Conservation (phyloP, 2,888 invertebrate species). For the Tetragonisca angustula region DNA sequence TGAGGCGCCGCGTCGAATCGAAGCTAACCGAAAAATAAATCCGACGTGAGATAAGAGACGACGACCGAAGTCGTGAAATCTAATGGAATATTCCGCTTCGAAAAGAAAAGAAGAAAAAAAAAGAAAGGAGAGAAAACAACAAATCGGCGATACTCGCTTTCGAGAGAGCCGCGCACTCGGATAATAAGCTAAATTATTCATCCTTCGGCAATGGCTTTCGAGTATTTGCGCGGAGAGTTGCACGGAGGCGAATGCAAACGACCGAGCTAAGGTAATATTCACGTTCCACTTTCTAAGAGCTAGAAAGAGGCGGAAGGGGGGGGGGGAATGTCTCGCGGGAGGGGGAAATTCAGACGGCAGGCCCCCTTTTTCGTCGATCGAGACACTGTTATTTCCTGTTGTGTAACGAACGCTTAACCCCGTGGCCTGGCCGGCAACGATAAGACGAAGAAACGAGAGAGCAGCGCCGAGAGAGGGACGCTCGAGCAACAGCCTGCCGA, state of each 20-base stretch:
- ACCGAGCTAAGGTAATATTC: conserved; percentile 9
- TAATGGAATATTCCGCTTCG: not conserved
- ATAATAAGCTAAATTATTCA: conserved; percentile 30
- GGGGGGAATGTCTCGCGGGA: not conserved
- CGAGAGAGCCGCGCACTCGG: not conserved
- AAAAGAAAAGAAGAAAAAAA: too few species aligned
- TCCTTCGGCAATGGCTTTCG: conserved; percentile 1
- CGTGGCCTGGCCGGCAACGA: not conserved
- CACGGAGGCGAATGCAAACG: not conserved
- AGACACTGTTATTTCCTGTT: conserved; percentile 19
- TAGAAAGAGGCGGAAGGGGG: not conserved
- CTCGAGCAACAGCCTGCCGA: conserved; percentile 12
- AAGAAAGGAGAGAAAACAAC: too few species aligned
- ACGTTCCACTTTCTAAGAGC: not conserved
- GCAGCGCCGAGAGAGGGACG: not conserved
- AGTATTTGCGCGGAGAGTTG: conserved; percentile 9
- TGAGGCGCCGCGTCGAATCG: too few species aligned
- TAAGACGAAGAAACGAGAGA: not conserved
- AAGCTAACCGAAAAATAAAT: too few species aligned
- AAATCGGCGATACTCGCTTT: not conserved
- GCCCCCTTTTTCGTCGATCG: conserved; percentile 14
- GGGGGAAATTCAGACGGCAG: conserved; percentile 14
- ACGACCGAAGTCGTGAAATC: not conserved
- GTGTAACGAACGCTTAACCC: conserved; percentile 58
- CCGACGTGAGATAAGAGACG: not conserved